These are phyloP conservation scores for Neotoma lepida DNA, from an alignment of 2,113 vertebrate species.

Conservation along the genomic window DNA sequence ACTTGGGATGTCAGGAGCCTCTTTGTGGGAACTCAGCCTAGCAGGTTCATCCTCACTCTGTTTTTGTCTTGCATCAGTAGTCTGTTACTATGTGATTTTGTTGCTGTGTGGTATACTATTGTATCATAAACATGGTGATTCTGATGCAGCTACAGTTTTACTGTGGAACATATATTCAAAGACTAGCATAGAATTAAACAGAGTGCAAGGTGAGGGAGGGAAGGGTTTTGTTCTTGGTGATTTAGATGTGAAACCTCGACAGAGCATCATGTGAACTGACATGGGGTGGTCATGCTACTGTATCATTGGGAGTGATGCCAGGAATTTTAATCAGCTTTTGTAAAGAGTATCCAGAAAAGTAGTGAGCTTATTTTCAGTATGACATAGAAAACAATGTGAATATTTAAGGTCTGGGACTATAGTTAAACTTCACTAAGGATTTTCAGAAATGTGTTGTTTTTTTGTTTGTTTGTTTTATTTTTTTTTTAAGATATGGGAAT, in stretches of 20 bases:
- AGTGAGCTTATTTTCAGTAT: conserved; percentile 80
- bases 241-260: conserved; percentile 79
- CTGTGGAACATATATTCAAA: conserved; percentile 78
- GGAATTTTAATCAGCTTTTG: conserved; percentile 79
- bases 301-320: conserved; percentile 78
- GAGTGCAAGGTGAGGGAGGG: conserved; percentile 75
- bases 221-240: conserved; percentile 79
- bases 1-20: conserved; percentile 70
- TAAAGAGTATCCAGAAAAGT: conserved; percentile 78
- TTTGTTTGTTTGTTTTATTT: background rate
- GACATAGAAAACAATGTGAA: conserved; percentile 84
- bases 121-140: conserved; percentile 79
- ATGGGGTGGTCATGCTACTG: conserved; percentile 80
- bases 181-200: conserved; percentile 79
- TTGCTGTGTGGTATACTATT: conserved; percentile 77
- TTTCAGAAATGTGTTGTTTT: conserved; percentile 50
- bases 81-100: conserved; percentile 74
- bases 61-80: conserved; percentile 74
- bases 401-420: conserved; percentile 81
- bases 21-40: conserved; percentile 69
- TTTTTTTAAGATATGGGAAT: conserved; percentile 83
- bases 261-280: conserved; percentile 80
- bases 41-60: conserved; percentile 74
- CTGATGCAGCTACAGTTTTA: conserved; percentile 76
- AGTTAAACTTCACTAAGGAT: conserved; percentile 78